phyloP scores from a whole-genome alignment of 2,113 vertebrate genomes.

The Melanostigma gelatinosum region DNA sequence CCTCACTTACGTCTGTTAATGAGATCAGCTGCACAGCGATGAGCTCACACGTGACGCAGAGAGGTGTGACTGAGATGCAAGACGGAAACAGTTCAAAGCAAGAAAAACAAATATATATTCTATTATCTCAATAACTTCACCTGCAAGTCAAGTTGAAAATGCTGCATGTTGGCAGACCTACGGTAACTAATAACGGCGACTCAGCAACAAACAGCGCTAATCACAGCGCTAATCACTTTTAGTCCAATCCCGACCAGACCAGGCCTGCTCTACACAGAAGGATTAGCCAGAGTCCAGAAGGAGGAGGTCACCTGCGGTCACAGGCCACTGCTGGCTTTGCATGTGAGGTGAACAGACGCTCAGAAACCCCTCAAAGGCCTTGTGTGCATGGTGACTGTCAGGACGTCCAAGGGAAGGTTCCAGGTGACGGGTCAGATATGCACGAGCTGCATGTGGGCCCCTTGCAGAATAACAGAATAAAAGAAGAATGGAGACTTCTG shows the following conservation, averaged over 20 bases:
- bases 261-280: slow-evolving; percentile 14
- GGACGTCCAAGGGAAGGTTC: too few species aligned
- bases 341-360: neutral
- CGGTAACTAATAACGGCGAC: neutral
- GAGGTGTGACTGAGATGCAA: neutral
- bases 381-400: neutral
- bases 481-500: too few species aligned
- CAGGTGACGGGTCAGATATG: neutral
- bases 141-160: too few species aligned
- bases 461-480: too few species aligned
- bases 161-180: too few species aligned
- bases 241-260: slow-evolving; percentile 27
- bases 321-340: neutral
- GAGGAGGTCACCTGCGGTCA: slow-evolving; percentile 23
- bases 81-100: too few species aligned
- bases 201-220: slow-evolving; percentile 19
- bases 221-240: slow-evolving; percentile 50
- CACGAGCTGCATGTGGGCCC: too few species aligned
- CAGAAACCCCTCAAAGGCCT: neutral
- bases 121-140: neutral
- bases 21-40: slow-evolving; percentile 37
- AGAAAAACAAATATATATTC: neutral
- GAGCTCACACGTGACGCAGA: slow-evolving; percentile 17
- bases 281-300: slow-evolving; percentile 39
- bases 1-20: slow-evolving; percentile 3